Percentiles rank a stretch among this genome's conserved stretches.
phyloP scores from a whole-genome alignment of 35 echinoderm and acorn worm species.

The Patiria miniata region DNA sequence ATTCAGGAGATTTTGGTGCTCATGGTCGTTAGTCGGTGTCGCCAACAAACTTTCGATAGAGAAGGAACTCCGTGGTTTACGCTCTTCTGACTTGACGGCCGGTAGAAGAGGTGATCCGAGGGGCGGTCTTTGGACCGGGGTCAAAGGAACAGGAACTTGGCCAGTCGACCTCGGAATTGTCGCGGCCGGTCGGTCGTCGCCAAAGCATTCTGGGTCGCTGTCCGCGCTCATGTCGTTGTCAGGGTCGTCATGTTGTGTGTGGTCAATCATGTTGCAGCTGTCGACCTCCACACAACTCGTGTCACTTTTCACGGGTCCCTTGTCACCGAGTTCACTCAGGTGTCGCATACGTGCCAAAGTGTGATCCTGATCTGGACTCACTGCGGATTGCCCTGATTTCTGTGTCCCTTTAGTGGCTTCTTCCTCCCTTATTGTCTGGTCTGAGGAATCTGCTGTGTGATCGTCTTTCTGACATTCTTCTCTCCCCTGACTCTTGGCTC shows the following conservation, averaged over 20 bases:
- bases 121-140: neutral
- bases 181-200: neutral
- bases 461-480: constrained; percentile 15
- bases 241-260: neutral
- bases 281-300: neutral
- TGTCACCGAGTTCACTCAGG: neutral
- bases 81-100: constrained; percentile 10
- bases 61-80: neutral
- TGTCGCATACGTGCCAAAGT: neutral
- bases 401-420: neutral
- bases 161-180: no score
- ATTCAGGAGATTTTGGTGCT: neutral
- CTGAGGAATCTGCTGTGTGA: neutral
- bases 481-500: neutral
- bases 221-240: neutral
- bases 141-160: neutral
- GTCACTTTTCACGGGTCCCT: neutral
- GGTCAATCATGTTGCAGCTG: neutral
- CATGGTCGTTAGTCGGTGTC: neutral
- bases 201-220: constrained; percentile 18
- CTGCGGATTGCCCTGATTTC: constrained; percentile 1
- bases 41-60: constrained; percentile 8
- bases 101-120: neutral
- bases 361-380: neutral
- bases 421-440: constrained; percentile 28